Evolutionary conservation across 2,113 vertebrate genomes (phyloP), one percentile per base, ranked within the genome.

Genomic region (Indri indri): DNA sequence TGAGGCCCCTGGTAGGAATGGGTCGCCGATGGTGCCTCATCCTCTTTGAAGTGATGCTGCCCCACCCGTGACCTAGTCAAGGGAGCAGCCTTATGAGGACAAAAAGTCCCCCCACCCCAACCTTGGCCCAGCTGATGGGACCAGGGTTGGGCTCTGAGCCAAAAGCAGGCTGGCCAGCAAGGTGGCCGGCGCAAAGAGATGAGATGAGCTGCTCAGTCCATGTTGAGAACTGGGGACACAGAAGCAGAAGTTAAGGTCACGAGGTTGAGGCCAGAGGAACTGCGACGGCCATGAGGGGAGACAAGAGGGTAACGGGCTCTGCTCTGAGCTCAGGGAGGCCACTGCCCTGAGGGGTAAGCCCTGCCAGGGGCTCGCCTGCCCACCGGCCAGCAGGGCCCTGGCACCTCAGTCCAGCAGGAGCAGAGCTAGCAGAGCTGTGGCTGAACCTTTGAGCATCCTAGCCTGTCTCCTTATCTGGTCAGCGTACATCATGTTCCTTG

Each of bases 331-430:
- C 34, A 7, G 37, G 66, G 47, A 42, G 50, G 76, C 57, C 63
- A 0, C 17, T 0, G 32, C 9, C 22, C 40, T 6, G 30, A 3
- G 4, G 47, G 4, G 17, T 18, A 7, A 12, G 61, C 22, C n/a
- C 40, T 61, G 23, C 22, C 37, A 10, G 6, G 12, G 20, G 16
- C 32, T 57, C 11, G 5, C 40, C 42, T 3, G 0, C 10, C 17
- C n/a, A 3, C 27, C 0, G 23, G 25, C 23, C 7, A 32, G 32
- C 5, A 23, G 42, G 59, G 25, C 66, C 30, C 8, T 32, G 18
- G 47, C 20, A 1, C n/a, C 2, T 1, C 18, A 37, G 63, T 40
- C 4, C 17, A 23, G 5, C 57, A 8, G 47, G 42, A 32, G 63
- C 54, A 12, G 61, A 57, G 11, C 32, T 8, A 4, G 54, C 66